Percentiles rank a stretch among this genome's conserved stretches.
phyloP scores from a whole-genome alignment of 2,888 invertebrate species.

The Thyatira batis region DNA sequence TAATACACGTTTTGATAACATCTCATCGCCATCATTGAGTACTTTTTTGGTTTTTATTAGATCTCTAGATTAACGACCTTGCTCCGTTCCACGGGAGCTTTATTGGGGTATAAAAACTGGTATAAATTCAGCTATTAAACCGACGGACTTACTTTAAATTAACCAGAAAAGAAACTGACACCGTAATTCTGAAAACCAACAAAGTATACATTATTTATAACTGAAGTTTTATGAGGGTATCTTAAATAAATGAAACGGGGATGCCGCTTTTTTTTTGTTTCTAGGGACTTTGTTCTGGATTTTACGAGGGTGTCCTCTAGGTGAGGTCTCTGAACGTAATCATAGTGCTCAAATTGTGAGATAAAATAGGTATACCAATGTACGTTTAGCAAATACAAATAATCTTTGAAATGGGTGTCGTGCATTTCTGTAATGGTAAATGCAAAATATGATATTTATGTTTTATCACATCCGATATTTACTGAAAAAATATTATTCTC shows the following conservation, averaged over 20 bases:
- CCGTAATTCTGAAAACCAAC: conserved; percentile 25
- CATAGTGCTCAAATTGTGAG: too few species aligned
- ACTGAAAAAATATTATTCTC: not conserved
- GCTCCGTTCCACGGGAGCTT: conserved; percentile 68
- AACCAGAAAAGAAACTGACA: conserved; percentile 65
- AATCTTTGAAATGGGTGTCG: too few species aligned
- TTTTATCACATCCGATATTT: not conserved
- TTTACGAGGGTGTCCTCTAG: not conserved
- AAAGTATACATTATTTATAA: conserved; percentile 34
- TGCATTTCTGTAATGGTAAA: too few species aligned
- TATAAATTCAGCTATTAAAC: conserved; percentile 70
- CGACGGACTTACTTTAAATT: conserved; percentile 68
- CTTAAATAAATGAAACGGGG: conserved; percentile 14
- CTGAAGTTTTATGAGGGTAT: conserved; percentile 7
- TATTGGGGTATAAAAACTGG: conserved; percentile 70
- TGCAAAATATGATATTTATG: not conserved
- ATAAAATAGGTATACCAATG: too few species aligned
- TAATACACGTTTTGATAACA: not conserved
- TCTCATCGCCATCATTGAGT: conserved; percentile 26
- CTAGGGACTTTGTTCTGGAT: not conserved
- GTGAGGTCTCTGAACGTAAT: not conserved
- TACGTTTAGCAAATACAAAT: too few species aligned
- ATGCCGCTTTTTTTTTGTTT: conserved; percentile 12
- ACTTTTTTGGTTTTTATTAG: conserved; percentile 58
- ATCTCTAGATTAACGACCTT: conserved; percentile 68